Percentiles rank a stretch among this genome's conserved stretches.
Evolutionary conservation across 1,140 invertebrate species (phyloP).

Genomic region (Linepithema humile): DNA sequence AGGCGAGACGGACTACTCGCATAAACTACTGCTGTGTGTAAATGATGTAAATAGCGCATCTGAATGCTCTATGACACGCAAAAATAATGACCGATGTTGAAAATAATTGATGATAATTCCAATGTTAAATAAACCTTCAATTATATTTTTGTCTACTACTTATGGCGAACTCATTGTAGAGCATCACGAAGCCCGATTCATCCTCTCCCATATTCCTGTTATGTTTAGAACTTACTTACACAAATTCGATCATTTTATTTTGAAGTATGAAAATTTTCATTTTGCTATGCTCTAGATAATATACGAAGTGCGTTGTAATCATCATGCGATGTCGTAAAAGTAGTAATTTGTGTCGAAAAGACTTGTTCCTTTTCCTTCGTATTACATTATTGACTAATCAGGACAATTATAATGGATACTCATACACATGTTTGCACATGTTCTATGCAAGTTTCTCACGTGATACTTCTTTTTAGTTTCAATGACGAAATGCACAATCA

Average conservation of each 20-base stretch:
- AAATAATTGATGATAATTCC: slow-evolving; percentile 33
- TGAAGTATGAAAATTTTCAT: background rate
- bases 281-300: background rate
- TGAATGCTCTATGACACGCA: slow-evolving; percentile 51
- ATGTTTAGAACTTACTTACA: background rate
- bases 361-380: background rate
- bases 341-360: background rate
- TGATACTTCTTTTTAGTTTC: background rate
- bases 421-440: background rate
- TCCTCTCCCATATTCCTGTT: slow-evolving; percentile 5
- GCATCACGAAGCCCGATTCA: slow-evolving; percentile 15
- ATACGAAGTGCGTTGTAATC: too few relatives aligned
- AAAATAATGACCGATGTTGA: slow-evolving; percentile 32
- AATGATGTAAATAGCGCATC: slow-evolving; percentile 80
- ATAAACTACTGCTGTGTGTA: slow-evolving; percentile 59
- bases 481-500: background rate
- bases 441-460: background rate
- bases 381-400: background rate
- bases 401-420: background rate
- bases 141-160: slow-evolving; percentile 53
- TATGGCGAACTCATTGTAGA: background rate
- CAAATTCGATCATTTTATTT: background rate
- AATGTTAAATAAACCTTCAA: slow-evolving; percentile 69
- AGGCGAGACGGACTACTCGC: background rate
- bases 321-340: background rate